Conservation (phyloP, 2,113 vertebrate species). For the Pyrgilauda ruficollis region DNA sequence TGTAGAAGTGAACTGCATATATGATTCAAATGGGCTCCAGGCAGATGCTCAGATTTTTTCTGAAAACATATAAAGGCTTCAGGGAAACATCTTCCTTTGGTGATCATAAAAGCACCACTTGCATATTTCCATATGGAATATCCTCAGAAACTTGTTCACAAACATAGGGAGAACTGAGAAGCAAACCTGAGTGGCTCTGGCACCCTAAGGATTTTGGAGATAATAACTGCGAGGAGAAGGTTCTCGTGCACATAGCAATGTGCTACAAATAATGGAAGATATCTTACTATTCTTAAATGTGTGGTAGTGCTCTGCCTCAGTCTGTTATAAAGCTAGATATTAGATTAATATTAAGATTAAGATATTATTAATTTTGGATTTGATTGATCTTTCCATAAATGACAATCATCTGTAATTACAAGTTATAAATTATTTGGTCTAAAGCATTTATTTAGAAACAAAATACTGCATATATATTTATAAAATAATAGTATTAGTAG, state of each 20-base stretch:
- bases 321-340: neutral
- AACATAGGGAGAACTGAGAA: conserved; percentile 26
- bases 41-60: conserved; percentile 62
- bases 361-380: neutral
- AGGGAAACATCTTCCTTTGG: conserved; percentile 70
- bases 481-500: neutral
- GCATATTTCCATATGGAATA: conserved; percentile 38
- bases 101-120: conserved; percentile 67
- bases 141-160: conserved; percentile 39
- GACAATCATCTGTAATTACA: neutral
- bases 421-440: neutral
- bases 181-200: conserved; percentile 41
- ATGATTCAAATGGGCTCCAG: conserved; percentile 67
- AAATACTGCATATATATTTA: neutral
- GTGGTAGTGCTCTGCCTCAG: neutral
- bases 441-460: neutral
- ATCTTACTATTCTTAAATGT: neutral
- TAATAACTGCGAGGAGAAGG: neutral
- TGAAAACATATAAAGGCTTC: conserved; percentile 70
- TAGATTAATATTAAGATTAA: no score
- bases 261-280: conserved; percentile 2
- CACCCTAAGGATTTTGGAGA: conserved; percentile 28
- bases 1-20: conserved; percentile 45
- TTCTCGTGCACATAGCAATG: neutral
- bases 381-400: neutral